These are phyloP conservation scores for Eurytoma californica DNA, from an alignment of 2,888 invertebrate species.

Conservation along the genomic window DNA sequence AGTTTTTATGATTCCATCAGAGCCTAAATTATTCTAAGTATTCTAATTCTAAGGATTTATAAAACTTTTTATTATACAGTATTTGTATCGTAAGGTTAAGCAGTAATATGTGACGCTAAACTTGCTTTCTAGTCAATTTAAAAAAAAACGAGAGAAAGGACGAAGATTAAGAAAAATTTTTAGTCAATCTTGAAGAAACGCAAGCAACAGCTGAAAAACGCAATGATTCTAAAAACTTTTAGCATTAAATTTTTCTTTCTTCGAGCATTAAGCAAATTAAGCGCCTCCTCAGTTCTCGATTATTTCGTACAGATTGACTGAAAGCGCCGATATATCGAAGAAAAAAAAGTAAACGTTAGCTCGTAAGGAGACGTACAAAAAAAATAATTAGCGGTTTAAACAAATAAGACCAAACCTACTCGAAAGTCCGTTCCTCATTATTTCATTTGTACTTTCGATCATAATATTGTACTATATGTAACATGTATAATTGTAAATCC, in stretches of 20 bases:
- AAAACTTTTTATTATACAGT: conserved; percentile 26
- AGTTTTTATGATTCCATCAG: conserved; percentile 22
- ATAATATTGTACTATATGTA: conserved; percentile 53
- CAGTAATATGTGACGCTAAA: not conserved
- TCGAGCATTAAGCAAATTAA: not conserved
- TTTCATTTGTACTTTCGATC: conserved; percentile 50
- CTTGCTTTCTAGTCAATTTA: conserved; percentile 19
- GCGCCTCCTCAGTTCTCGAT: not conserved
- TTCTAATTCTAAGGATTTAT: conserved; percentile 22
- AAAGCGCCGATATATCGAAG: conserved; percentile 2
- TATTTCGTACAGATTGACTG: not conserved
- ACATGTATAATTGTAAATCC: conserved; percentile 54
- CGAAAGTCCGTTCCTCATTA: conserved; percentile 29
- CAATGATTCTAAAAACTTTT: not conserved
- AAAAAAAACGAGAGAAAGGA: not conserved
- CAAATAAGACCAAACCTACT: conserved; percentile 53
- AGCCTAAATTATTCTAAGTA: conserved; percentile 46
- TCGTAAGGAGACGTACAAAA: not conserved
- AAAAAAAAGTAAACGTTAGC: not conserved
- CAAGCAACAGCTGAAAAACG: not conserved
- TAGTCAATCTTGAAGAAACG: conserved; percentile 1
- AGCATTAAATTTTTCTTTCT: too few relatives aligned
- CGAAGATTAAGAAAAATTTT: not conserved
- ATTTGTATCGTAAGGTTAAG: conserved; percentile 6
- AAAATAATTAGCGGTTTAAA: conserved; percentile 18